Conservation (phyloP, 1,140 invertebrate genomes). For the Zaprionus gabonicus region DNA sequence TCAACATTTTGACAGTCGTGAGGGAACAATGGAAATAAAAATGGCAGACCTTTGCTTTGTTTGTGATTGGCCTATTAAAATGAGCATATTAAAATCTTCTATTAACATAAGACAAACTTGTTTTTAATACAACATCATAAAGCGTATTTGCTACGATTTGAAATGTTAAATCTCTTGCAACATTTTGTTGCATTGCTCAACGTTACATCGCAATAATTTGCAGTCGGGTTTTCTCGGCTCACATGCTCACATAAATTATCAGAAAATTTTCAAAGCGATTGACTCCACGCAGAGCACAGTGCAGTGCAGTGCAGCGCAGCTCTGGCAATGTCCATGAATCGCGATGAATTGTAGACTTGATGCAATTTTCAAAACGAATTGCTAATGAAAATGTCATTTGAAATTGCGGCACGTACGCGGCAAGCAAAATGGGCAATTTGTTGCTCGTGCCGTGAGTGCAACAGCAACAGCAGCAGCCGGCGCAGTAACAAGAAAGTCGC, state of each 20-base stretch:
- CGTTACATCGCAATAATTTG: slow-evolving; percentile 34
- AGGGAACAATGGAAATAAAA: neutral
- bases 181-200: slow-evolving; percentile 37
- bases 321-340: slow-evolving; percentile 33
- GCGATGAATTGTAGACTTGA: slow-evolving; percentile 47
- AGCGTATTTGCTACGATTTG: slow-evolving; percentile 8
- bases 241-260: slow-evolving; percentile 48
- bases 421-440: slow-evolving; percentile 79
- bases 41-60: neutral
- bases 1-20: neutral
- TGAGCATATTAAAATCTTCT: neutral
- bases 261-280: slow-evolving; percentile 41
- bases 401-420: slow-evolving; percentile 75
- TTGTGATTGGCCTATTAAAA: neutral
- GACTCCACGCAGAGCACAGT: slow-evolving; percentile 39
- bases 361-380: slow-evolving; percentile 80
- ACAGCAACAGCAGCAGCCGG: slow-evolving; percentile 22
- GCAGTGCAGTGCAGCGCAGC: neutral
- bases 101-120: neutral
- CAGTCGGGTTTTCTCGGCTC: slow-evolving; percentile 24
- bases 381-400: slow-evolving; percentile 82
- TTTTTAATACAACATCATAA: neutral
- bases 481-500: slow-evolving; percentile 6
- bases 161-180: slow-evolving; percentile 31
- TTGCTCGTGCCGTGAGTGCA: slow-evolving; percentile 64